A percentile compares a stretch with the other conserved stretches of the same genome.
Evolutionary conservation across 2,888 invertebrate species (phyloP).

Genomic region (Trisateles emortualis): DNA sequence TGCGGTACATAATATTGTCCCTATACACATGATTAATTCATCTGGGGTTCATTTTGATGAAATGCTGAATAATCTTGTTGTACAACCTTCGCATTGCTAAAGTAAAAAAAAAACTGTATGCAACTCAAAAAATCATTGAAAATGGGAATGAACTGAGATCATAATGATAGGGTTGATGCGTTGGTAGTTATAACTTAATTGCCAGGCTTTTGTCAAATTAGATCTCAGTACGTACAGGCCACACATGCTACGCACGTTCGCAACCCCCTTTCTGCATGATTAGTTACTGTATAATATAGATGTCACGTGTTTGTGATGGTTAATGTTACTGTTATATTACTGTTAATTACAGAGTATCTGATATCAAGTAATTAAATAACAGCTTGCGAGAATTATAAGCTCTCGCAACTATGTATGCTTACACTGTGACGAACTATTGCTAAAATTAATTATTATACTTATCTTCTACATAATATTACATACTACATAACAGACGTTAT

Average conservation of each 20-base stretch:
- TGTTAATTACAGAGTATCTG: constrained; percentile 32
- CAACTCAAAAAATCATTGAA: constrained; percentile 11
- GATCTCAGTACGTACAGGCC: constrained; percentile 66
- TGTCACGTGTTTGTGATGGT: constrained; percentile 79
- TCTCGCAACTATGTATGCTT: constrained; percentile 8
- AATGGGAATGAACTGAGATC: constrained; percentile 28
- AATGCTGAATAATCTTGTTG: constrained; percentile 55
- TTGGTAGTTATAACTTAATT: constrained; percentile 44
- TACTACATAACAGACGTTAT: no score
- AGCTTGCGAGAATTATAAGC: constrained; percentile 4
- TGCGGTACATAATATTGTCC: constrained; percentile 76
- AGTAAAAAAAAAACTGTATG: constrained; percentile 18
- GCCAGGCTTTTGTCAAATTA: constrained; percentile 68
- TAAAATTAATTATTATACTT: neutral
- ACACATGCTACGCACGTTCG: constrained; percentile 82
- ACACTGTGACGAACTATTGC: neutral
- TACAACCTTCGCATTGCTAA: constrained; percentile 24
- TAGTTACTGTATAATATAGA: constrained; percentile 75
- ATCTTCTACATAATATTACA: neutral
- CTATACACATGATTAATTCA: constrained; percentile 59
- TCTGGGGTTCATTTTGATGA: constrained; percentile 56
- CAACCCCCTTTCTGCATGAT: constrained; percentile 86
- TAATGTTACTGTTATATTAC: constrained; percentile 56
- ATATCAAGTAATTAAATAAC: constrained; percentile 21
- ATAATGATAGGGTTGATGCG: constrained; percentile 35